phyloP scores from a whole-genome alignment of 2,888 invertebrate genomes.

The Lochmaea capreae region DNA sequence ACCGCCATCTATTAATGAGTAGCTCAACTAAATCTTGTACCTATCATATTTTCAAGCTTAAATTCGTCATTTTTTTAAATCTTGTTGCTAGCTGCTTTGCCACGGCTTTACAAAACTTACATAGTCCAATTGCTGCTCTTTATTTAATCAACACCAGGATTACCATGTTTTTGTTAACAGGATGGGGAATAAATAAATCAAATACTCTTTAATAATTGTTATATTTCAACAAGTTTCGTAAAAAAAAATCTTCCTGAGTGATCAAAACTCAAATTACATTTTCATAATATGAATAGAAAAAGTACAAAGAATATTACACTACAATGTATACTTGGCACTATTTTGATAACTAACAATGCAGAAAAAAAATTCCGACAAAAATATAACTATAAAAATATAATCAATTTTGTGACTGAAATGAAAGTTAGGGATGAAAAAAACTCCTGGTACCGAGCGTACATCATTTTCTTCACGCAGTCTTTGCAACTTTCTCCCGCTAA shows the following conservation, averaged over 20 bases:
- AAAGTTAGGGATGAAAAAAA: conserved; percentile 41
- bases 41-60: no score
- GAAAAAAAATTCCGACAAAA: not conserved
- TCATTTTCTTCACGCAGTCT: conserved; percentile 90
- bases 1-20: no score
- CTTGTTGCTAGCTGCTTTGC: no score
- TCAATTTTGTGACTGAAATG: not conserved
- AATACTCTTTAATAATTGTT: not conserved
- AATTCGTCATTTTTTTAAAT: no score
- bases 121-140: no score
- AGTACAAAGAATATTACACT: no score
- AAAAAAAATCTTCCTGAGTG: not conserved
- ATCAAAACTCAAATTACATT: not conserved
- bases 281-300: not conserved
- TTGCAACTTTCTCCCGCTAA: conserved; percentile 88
- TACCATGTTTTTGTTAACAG: no score
- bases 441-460: conserved; percentile 89
- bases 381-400: not conserved
- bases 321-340: conserved; percentile 1
- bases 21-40: no score
- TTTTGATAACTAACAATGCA: not conserved
- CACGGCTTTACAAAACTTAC: no score
- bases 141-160: no score
- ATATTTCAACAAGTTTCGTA: not conserved
- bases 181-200: no score